Percentiles rank a stretch among this genome's conserved stretches.
phyloP scores from a whole-genome alignment of 2,888 invertebrate genomes.

The Apamea sordens region DNA sequence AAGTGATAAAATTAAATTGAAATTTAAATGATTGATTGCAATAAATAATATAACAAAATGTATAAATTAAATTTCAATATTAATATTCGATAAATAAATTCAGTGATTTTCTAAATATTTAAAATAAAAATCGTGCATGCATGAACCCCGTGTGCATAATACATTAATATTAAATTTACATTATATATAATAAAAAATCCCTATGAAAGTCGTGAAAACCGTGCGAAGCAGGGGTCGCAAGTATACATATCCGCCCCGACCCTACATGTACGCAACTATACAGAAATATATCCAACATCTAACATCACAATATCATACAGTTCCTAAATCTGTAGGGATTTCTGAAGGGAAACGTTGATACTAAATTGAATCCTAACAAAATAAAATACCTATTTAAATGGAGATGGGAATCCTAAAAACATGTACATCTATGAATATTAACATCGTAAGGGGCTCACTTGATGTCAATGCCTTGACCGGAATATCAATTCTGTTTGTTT shows the following conservation, averaged over 20 bases:
- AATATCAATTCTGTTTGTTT: slow-evolving; percentile 39
- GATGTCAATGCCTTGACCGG: slow-evolving; percentile 37
- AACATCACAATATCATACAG: slow-evolving; percentile 13
- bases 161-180: background rate
- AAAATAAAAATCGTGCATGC: too few relatives aligned
- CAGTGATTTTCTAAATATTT: too few relatives aligned
- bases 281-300: slow-evolving; percentile 18
- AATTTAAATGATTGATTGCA: too few relatives aligned
- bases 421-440: slow-evolving; percentile 33
- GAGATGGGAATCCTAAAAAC: slow-evolving; percentile 10
- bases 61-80: too few relatives aligned
- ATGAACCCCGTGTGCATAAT: too few relatives aligned
- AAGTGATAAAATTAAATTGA: too few relatives aligned
- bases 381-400: slow-evolving; percentile 53
- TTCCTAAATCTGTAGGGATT: slow-evolving; percentile 26
- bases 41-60: too few relatives aligned
- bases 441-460: slow-evolving; percentile 10
- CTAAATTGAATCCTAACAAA: slow-evolving; percentile 47
- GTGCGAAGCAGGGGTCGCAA: background rate
- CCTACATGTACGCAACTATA: background rate
- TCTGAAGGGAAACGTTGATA: slow-evolving; percentile 16
- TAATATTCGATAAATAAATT: too few relatives aligned
- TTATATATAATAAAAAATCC: background rate
- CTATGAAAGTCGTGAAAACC: background rate
- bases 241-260: too few relatives aligned